Evolutionary conservation across 2,113 vertebrate genomes (phyloP).

Genomic region (Oreotrochilus melanogaster): DNA sequence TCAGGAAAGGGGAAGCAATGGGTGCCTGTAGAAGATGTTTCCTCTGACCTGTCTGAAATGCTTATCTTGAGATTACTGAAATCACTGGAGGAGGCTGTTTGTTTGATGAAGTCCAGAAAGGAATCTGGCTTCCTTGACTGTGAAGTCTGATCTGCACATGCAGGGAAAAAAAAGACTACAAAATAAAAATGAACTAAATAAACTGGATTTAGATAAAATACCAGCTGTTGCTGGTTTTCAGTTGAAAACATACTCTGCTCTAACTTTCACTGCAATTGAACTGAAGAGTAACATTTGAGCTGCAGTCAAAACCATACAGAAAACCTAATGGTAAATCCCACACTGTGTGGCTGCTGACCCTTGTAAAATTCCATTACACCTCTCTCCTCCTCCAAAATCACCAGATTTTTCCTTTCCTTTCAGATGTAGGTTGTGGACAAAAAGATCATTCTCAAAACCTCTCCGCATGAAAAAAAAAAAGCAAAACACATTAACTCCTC

Average conservation of each 20-base stretch:
- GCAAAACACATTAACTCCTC: rapidly evolving
- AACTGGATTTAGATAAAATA: not conserved
- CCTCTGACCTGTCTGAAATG: not conserved
- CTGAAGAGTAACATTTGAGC: not conserved
- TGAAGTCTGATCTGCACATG: not conserved
- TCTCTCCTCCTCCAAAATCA: not conserved
- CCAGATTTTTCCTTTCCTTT: not conserved
- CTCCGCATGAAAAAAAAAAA: not conserved
- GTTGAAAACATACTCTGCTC: not conserved
- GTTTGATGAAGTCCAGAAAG: not conserved
- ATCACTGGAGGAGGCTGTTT: not conserved
- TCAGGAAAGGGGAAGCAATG: not conserved
- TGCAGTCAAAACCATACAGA: not conserved
- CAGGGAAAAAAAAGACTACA: rapidly evolving
- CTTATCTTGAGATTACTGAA: not conserved
- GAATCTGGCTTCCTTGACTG: not conserved
- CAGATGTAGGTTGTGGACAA: not conserved
- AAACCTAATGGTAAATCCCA: not conserved
- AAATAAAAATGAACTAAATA: not conserved
- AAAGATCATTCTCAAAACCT: rapidly evolving
- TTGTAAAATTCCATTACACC: not conserved
- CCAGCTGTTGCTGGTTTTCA: not conserved
- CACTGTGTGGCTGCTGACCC: not conserved
- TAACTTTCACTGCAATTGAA: not conserved
- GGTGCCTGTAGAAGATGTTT: not conserved